Base-by-base conservation (phyloP, 1,140 invertebrate genomes). In the Hyles euphorbiae region DNA sequence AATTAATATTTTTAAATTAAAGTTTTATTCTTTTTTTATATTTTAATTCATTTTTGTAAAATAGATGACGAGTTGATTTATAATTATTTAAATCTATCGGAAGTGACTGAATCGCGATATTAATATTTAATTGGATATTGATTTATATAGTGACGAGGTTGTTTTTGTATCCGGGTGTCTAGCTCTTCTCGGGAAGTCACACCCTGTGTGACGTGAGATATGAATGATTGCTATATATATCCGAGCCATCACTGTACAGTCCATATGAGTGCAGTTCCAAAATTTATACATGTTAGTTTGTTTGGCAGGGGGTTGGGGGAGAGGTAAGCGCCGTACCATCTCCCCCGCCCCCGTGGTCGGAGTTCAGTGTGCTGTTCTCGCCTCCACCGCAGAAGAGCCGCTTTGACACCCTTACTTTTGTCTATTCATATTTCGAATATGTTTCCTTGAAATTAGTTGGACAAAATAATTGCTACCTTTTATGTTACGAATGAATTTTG, bases 281-380 rank as follows among this genome's bases (percentile, higher is more conserved):
- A 76, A 68, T 65, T 70, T 49, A 45, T 43, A 53, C 33, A 53
- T 40, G 36, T 22, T 22, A 22, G 22, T 22, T 60, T 58, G 50
- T 51, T 11, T 64, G 60, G 63, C 12, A 8, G 36, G 58, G 67
- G 69, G 54, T 9, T 5, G 33, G 51, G 59, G 63, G 72, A 76
- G 76, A 80, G 65, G 57, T 70, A 44, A 58, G 65, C 69, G 72
- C 69, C 65, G 65, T 52, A 64, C 58, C 58, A 4, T 79, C 73
- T 77, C 61, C 67, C 65, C 58, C 36, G 9, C 44, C 58, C 58
- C 56, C 49, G 11, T 69, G 55, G 63, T 70, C 60, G 60, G 71
- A 81, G 72, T 79, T 75, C 78, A 81, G 74, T 69, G 33, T 69
- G 62, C 71, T 80, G 77, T 75, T 77, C 81, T 81, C 76, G 47